Conservation (phyloP, 1,140 invertebrate species). For the Pseudoatta argentina region DNA sequence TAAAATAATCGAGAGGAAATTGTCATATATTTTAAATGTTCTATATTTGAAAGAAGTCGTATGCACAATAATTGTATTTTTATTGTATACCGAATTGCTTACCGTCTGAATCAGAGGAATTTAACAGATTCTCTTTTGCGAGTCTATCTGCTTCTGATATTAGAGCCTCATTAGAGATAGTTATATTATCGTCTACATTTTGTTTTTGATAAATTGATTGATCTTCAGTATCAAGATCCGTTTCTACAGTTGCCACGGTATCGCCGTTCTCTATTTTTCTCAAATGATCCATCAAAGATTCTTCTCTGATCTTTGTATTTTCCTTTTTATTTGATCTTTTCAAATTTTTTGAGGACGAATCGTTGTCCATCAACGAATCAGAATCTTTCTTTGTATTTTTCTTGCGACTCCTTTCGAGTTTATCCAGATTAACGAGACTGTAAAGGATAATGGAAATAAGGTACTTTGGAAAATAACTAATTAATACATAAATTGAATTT, state of each 20-base stretch:
- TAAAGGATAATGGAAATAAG: too few species aligned
- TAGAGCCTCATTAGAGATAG: conserved; percentile 70
- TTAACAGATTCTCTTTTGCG: conserved; percentile 76
- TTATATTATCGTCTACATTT: conserved; percentile 11
- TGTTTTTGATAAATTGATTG: conserved; percentile 34
- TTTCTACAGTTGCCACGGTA: conserved; percentile 37
- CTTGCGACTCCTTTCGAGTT: too few species aligned
- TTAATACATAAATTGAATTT: too few species aligned
- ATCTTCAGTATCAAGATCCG: conserved; percentile 61
- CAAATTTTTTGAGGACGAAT: too few species aligned
- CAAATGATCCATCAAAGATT: conserved; percentile 77
- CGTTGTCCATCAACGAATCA: too few species aligned
- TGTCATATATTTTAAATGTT: neutral
- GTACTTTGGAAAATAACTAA: too few species aligned
- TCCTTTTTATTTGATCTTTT: neutral
- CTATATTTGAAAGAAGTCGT: neutral
- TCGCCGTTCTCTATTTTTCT: conserved; percentile 72
- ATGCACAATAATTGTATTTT: conserved; percentile 24
- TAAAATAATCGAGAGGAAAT: neutral
- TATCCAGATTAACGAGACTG: too few species aligned
- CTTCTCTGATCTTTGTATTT: conserved; percentile 64
- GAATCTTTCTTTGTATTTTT: too few species aligned
- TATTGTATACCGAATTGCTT: conserved; percentile 46
- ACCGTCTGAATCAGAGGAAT: conserved; percentile 80
- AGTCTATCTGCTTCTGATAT: conserved; percentile 73